Evolutionary conservation across 2,888 invertebrate species (phyloP), one percentile per base, ranked within the genome.

Genomic region (Tachina fera): DNA sequence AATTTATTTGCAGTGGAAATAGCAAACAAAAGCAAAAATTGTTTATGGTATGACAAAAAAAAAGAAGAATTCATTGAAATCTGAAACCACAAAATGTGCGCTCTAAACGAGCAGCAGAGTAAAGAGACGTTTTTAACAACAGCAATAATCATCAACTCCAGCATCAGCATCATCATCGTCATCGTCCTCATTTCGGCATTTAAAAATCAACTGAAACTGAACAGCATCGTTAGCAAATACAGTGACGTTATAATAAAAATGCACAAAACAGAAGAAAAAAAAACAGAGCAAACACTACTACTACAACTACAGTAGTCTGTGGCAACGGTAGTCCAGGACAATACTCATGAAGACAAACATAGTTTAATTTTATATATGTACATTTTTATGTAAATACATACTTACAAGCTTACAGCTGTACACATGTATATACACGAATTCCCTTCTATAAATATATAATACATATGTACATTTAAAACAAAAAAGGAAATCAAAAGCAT

Each of bases 301-400:
- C 31, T 6, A 31, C 31, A 31, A 6, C 31, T 31, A 31, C 6
- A 58, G 70, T 70, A 63, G 72, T 70, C 81, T 81, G 63, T 77
- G 81, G 77, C 84, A 85, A 85, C 77, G 72, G 81, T 81, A 85
- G 81, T 60, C 67, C 76, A 80, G 84, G 84, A 84, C 80, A 71
- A 51, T 13, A 72, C 61, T 19, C 56, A 49, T 39, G 22, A 47
- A 65, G 5, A 22, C 56, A 43, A 45, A 51, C 16, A 8, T 13
- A 45, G 9, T 65, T 65, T 65, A 45, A 14, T 65, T 45, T 16
- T 47, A 19, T 47, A 45, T 13, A 45, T 13, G 3, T 31, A 41
- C 16, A 3, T 4, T 16, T 16, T 4, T 67, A n/a, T n/a, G n/a
- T n/a, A n/a, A n/a, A n/a, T n/a, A 51, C n/a, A 31, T 31, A 47